Evolutionary conservation across 2,888 invertebrate genomes (phyloP).

Genomic region (Noctua pronuba): DNA sequence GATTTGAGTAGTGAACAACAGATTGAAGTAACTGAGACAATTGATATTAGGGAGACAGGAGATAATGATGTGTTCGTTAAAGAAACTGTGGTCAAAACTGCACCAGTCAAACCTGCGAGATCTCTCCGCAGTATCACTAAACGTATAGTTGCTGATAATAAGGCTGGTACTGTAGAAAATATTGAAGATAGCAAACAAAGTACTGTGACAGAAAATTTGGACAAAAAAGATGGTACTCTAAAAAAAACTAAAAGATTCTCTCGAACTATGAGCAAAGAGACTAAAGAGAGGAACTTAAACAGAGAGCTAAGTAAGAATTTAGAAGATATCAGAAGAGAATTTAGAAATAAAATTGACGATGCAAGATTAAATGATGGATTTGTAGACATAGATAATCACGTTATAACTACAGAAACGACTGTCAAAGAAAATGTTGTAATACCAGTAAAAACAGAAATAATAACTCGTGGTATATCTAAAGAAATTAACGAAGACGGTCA

Average conservation of each 20-base stretch:
- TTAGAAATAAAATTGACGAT: slow-evolving; percentile 30
- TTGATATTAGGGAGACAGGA: slow-evolving; percentile 39
- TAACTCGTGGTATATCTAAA: slow-evolving; percentile 15
- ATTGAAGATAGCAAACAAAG: slow-evolving; percentile 10
- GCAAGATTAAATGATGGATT: slow-evolving; percentile 21
- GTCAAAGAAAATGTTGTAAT: slow-evolving; percentile 15
- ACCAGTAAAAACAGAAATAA: slow-evolving; percentile 32
- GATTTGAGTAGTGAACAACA: slow-evolving; percentile 45
- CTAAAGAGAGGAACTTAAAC: slow-evolving; percentile 47
- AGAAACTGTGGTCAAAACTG: slow-evolving; percentile 32
- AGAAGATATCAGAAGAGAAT: slow-evolving; percentile 28
- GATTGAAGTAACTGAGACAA: slow-evolving; percentile 43
- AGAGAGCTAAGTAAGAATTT: slow-evolving; percentile 40
- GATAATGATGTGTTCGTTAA: slow-evolving; percentile 40
- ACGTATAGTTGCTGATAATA: slow-evolving; percentile 24
- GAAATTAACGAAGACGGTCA: slow-evolving; percentile 36
- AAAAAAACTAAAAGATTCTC: slow-evolving; percentile 61
- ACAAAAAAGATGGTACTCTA: slow-evolving; percentile 46
- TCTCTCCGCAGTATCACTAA: slow-evolving; percentile 36
- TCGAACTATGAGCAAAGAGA: slow-evolving; percentile 57
- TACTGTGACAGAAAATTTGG: slow-evolving; percentile 12
- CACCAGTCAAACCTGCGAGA: slow-evolving; percentile 35
- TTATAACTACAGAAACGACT: slow-evolving; percentile 17
- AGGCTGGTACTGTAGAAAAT: slow-evolving; percentile 14
- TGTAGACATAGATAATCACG: slow-evolving; percentile 5